Conservation (phyloP, 64 coral and sea anemone genomes). For the Montipora capricornis region DNA sequence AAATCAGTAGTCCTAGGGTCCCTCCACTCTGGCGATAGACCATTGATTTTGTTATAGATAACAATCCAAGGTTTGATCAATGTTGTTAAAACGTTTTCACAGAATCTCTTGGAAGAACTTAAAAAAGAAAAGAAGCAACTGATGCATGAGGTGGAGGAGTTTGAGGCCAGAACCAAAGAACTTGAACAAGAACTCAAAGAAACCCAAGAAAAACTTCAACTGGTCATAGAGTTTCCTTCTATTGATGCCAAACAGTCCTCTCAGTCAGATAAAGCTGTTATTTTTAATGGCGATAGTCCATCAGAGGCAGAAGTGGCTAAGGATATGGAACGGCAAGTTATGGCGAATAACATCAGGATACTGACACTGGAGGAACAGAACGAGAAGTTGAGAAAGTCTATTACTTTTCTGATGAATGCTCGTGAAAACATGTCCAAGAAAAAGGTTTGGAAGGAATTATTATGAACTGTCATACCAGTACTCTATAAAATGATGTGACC, state of each 20-base stretch:
- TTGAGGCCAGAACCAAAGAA: conserved; percentile 55
- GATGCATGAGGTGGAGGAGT: conserved; percentile 50
- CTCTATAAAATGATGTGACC: neutral
- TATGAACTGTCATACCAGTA: neutral
- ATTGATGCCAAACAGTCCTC: conserved; percentile 61
- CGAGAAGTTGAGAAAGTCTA: conserved; percentile 91
- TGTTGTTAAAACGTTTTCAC: neutral
- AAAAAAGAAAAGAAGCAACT: conserved; percentile 80
- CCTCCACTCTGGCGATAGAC: too few species aligned
- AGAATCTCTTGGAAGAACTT: conserved; percentile 81
- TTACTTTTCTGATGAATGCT: conserved; percentile 67
- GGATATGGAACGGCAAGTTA: conserved; percentile 94
- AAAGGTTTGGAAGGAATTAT: conserved; percentile 22
- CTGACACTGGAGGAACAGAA: conserved; percentile 88
- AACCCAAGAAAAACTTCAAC: conserved; percentile 81
- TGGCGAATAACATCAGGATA: conserved; percentile 94
- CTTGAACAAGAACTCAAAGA: conserved; percentile 73
- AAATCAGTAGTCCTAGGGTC: neutral
- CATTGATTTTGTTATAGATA: neutral
- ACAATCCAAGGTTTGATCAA: neutral
- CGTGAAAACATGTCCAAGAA: conserved; percentile 60
- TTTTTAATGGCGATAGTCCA: conserved; percentile 58
- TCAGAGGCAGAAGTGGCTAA: conserved; percentile 74
- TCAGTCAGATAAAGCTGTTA: conserved; percentile 34
- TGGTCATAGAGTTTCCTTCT: conserved; percentile 78